Evolutionary conservation across 1,140 invertebrate genomes (phyloP).

Genomic region (Coenobita brevimanus): DNA sequence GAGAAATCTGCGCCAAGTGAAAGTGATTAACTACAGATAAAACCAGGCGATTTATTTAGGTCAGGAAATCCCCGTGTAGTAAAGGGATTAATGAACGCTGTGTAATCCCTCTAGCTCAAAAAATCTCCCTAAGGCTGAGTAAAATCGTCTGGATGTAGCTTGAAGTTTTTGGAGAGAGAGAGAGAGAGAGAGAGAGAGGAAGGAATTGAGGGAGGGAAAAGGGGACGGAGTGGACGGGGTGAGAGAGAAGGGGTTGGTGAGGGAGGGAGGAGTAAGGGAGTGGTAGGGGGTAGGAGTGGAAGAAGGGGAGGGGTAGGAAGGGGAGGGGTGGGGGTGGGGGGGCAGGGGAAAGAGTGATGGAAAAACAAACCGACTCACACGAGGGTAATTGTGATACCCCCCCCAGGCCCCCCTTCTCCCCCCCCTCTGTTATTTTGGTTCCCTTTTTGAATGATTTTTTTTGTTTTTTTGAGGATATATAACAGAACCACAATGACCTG

Average conservation of each 20-base stretch:
- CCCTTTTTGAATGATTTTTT: too few species aligned
- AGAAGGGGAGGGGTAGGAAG: conserved; percentile 10
- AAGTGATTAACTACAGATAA: too few species aligned
- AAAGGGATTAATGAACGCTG: not conserved
- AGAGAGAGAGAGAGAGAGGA: too few species aligned
- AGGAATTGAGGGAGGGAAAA: too few species aligned
- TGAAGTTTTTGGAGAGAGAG: not conserved
- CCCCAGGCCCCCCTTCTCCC: not conserved
- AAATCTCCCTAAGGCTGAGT: too few species aligned
- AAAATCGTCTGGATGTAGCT: too few species aligned
- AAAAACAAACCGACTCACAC: not conserved
- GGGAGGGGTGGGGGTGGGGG: not conserved
- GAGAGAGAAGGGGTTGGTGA: not conserved
- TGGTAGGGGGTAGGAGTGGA: not conserved
- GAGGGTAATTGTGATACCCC: not conserved
- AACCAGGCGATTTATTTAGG: too few species aligned
- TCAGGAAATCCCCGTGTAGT: too few species aligned
- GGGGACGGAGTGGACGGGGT: not conserved
- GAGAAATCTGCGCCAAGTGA: too few species aligned
- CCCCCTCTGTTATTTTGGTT: not conserved
- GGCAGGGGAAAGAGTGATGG: not conserved
- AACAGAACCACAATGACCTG: too few species aligned
- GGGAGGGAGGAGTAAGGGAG: not conserved
- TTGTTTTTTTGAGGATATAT: too few species aligned
- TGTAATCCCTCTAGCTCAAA: too few species aligned